Conservation (phyloP, 2,797 vertebrate species). For the Gobio occitaniae region DNA sequence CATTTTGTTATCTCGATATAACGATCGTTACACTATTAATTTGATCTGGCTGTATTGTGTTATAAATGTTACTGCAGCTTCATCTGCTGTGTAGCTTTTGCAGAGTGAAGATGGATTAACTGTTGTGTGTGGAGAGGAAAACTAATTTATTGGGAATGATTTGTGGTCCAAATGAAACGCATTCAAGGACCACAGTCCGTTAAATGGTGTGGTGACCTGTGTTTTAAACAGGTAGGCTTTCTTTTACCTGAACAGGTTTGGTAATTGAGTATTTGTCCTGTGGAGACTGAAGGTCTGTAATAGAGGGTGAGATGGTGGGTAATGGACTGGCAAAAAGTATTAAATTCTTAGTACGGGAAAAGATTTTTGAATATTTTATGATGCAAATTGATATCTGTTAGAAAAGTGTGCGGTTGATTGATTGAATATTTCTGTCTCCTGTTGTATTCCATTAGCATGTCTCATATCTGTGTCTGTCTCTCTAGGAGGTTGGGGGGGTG, state of each 20-base stretch:
- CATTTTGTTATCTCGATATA: too few relatives aligned
- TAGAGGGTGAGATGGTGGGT: slow-evolving; percentile 9
- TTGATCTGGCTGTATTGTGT: too few relatives aligned
- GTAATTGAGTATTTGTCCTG: background rate
- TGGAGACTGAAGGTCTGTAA: slow-evolving; percentile 34
- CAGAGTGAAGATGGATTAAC: background rate
- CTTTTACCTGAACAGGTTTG: slow-evolving; percentile 25
- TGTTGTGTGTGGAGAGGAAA: background rate
- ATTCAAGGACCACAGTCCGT: background rate
- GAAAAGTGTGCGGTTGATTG: slow-evolving; percentile 49
- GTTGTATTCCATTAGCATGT: slow-evolving; percentile 38
- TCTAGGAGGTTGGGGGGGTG: slow-evolving; percentile 82
- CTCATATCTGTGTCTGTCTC: slow-evolving; percentile 11
- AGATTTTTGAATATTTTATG: slow-evolving; percentile 47
- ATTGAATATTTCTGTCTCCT: slow-evolving; percentile 43
- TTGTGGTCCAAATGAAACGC: background rate
- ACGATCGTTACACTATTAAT: too few relatives aligned
- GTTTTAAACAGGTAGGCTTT: background rate
- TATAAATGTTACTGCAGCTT: background rate
- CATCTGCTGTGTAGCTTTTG: background rate
- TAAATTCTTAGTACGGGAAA: slow-evolving; percentile 35
- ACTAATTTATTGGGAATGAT: slow-evolving; percentile 1
- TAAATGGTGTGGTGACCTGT: background rate
- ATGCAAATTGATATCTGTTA: slow-evolving; percentile 50
- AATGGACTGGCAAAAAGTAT: slow-evolving; percentile 35